Evolutionary conservation across 2,797 vertebrate genomes (phyloP).

Genomic region (Xiphorhynchus erythropygius): DNA sequence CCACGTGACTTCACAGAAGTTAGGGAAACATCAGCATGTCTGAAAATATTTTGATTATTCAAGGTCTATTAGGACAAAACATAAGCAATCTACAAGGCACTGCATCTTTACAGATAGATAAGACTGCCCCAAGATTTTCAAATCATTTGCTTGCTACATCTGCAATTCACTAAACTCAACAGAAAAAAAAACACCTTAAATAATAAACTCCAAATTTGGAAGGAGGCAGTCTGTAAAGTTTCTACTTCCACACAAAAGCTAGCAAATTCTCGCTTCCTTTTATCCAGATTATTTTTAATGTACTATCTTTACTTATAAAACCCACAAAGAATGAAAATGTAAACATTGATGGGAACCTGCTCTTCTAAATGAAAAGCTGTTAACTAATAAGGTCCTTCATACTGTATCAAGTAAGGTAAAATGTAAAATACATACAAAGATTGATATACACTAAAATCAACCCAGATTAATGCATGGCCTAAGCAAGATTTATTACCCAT

Average conservation of each 20-base stretch:
- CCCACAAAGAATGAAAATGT: neutral
- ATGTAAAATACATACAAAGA: neutral
- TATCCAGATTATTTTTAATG: neutral
- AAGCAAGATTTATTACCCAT: neutral
- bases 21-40: neutral
- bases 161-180: neutral
- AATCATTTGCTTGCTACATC: neutral
- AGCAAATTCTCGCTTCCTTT: neutral
- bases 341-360: neutral
- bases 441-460: neutral
- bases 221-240: neutral
- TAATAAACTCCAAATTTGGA: neutral
- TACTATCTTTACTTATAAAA: neutral
- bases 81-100: neutral
- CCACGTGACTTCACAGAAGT: neutral
- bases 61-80: neutral
- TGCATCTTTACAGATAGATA: neutral
- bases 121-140: neutral
- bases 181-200: neutral
- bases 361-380: neutral
- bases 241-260: neutral
- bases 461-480: neutral
- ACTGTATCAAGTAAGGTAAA: neutral
- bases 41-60: neutral
- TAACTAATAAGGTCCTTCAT: neutral